Evolutionary conservation across 2,888 invertebrate genomes (phyloP).

Genomic region (Polyommatus iphigenia): DNA sequence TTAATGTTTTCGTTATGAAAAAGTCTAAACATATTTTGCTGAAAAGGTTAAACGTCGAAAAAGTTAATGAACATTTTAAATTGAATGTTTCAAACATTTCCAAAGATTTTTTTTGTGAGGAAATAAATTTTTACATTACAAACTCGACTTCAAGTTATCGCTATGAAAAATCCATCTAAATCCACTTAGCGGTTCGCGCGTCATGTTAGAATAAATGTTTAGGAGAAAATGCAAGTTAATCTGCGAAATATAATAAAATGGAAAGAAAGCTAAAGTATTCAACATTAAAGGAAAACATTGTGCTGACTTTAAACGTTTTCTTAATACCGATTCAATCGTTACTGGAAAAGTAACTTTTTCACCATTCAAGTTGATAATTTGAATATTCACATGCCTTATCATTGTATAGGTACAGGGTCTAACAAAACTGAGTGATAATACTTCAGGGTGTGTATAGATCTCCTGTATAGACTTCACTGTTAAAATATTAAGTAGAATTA

Average conservation of each 20-base stretch:
- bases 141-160: slow-evolving; percentile 28
- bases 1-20: neutral
- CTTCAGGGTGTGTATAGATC: no score
- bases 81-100: slow-evolving; percentile 1
- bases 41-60: neutral
- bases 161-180: slow-evolving; percentile 30
- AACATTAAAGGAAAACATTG: neutral
- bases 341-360: no score
- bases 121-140: slow-evolving; percentile 29
- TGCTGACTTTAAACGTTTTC: neutral
- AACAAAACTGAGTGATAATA: no score
- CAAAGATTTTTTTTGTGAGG: slow-evolving; percentile 15
- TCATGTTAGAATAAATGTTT: slow-evolving; percentile 31
- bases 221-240: slow-evolving; percentile 31
- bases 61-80: slow-evolving; percentile 2
- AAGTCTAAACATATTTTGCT: neutral
- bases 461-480: no score
- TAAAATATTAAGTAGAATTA: no score
- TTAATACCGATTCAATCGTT: neutral
- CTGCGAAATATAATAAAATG: slow-evolving; percentile 15
- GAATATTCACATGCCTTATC: neutral
- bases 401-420: neutral
- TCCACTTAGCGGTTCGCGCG: slow-evolving; percentile 30
- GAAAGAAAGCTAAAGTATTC: slow-evolving; percentile 4
- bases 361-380: neutral